Evolutionary conservation across 2,113 vertebrate species (phyloP).

Genomic region (Vireo altiloquus): DNA sequence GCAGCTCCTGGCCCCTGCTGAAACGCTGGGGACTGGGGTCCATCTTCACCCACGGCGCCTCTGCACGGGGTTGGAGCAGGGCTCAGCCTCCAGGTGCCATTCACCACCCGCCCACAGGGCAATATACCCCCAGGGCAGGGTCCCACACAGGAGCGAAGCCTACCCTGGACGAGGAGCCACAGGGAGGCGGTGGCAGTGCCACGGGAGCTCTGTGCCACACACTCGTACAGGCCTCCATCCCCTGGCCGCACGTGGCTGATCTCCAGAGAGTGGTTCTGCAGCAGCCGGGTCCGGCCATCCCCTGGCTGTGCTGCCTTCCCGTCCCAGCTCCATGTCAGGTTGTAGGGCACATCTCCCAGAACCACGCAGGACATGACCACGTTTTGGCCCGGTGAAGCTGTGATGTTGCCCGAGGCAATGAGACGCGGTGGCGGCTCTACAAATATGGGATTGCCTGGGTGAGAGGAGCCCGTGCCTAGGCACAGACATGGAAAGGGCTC

Average conservation of each 20-base stretch:
- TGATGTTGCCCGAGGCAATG: conserved; percentile 76
- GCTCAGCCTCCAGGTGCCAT: background rate
- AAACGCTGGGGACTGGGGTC: conserved; percentile 73
- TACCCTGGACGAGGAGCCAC: conserved; percentile 87
- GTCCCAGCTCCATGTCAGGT: conserved; percentile 84
- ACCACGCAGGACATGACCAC: conserved; percentile 81
- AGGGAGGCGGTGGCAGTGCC: conserved; percentile 71
- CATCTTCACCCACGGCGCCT: conserved; percentile 80
- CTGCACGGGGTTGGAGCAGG: conserved; percentile 48
- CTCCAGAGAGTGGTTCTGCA: conserved; percentile 77
- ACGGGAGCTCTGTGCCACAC: conserved; percentile 70
- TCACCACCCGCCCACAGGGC: fast-evolving
- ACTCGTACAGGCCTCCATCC: conserved; percentile 83
- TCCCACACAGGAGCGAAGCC: fast-evolving
- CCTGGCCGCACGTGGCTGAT: conserved; percentile 58
- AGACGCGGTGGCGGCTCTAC: conserved; percentile 83
- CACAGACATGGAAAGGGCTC: fast-evolving
- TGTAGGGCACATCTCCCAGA: conserved; percentile 76
- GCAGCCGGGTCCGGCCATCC: conserved; percentile 61
- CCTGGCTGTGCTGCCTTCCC: conserved; percentile 48
- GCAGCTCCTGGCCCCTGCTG: conserved; percentile 78
- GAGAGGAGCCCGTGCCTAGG: background rate
- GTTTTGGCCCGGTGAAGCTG: conserved; percentile 71
- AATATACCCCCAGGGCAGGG: fast-evolving
- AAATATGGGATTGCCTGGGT: fast-evolving